Conservation (phyloP, 1,140 invertebrate species). For the Cyclina sinensis region DNA sequence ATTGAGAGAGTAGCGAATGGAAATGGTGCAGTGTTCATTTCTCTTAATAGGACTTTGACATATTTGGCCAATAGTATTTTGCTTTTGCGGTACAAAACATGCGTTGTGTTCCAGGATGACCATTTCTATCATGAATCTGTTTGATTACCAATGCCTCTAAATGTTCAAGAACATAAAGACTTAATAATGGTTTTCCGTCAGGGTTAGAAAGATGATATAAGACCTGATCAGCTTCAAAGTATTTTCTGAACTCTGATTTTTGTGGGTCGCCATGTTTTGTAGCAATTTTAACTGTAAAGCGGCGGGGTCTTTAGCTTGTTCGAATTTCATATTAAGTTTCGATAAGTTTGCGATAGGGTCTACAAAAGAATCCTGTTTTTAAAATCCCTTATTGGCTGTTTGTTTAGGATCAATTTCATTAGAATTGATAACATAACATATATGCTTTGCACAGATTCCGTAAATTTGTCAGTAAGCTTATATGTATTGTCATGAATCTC, state of each 20-base stretch:
- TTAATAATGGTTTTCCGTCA: conserved; percentile 43
- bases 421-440: too few relatives aligned
- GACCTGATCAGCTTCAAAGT: conserved; percentile 34
- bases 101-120: conserved; percentile 63
- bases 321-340: too few relatives aligned
- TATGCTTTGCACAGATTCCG: too few relatives aligned
- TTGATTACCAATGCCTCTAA: conserved; percentile 10
- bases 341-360: too few relatives aligned
- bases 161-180: conserved; percentile 59
- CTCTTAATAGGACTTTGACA: too few relatives aligned
- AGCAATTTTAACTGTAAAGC: not conserved
- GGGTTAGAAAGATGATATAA: conserved; percentile 56
- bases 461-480: too few relatives aligned
- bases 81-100: conserved; percentile 14
- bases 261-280: not conserved
- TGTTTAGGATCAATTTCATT: too few relatives aligned
- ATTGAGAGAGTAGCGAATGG: conserved; percentile 59
- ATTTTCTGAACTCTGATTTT: not conserved
- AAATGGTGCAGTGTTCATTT: conserved; percentile 63
- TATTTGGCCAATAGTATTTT: conserved; percentile 67
- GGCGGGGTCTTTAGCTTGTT: too few relatives aligned
- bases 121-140: conserved; percentile 67
- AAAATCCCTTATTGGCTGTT: too few relatives aligned
- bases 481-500: too few relatives aligned
- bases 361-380: too few relatives aligned